These are phyloP conservation scores for Papilio demoleus DNA, from an alignment of 2,888 invertebrate species.

Conservation along the genomic window DNA sequence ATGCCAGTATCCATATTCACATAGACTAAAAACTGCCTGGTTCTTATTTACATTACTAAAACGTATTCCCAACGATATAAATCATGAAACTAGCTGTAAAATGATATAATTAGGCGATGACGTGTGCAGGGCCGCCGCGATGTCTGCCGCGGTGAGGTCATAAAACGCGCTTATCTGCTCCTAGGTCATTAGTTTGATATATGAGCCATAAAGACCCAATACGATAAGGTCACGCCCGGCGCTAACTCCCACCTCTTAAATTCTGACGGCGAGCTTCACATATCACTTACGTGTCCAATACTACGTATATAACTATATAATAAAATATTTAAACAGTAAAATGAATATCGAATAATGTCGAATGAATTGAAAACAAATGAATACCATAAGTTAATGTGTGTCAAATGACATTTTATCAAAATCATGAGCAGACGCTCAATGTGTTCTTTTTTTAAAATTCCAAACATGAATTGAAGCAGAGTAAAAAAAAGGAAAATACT, in stretches of 20 bases:
- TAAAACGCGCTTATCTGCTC: constrained; percentile 40
- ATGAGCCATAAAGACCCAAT: constrained; percentile 49
- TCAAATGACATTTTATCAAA: too few relatives aligned
- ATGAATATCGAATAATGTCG: too few relatives aligned
- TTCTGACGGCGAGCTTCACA: constrained; percentile 32
- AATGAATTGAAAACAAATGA: too few relatives aligned
- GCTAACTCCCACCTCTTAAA: constrained; percentile 37
- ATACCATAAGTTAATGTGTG: too few relatives aligned
- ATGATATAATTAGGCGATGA: constrained; percentile 33
- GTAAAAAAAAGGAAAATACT: too few relatives aligned
- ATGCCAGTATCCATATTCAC: too few relatives aligned
- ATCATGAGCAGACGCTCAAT: too few relatives aligned
- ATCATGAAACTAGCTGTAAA: constrained; percentile 17
- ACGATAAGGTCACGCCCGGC: constrained; percentile 45
- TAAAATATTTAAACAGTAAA: background rate
- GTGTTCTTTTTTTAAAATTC: too few relatives aligned
- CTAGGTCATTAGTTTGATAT: constrained; percentile 67
- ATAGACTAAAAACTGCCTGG: constrained; percentile 4
- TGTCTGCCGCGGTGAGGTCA: constrained; percentile 34
- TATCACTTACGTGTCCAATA: constrained; percentile 21
- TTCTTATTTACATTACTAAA: constrained; percentile 1
- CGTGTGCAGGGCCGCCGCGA: constrained; percentile 35
- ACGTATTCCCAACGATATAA: constrained; percentile 15
- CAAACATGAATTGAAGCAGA: too few relatives aligned
- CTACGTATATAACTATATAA: background rate